Conservation (phyloP, 1,140 invertebrate genomes). For the Lepidurus arcticus region DNA sequence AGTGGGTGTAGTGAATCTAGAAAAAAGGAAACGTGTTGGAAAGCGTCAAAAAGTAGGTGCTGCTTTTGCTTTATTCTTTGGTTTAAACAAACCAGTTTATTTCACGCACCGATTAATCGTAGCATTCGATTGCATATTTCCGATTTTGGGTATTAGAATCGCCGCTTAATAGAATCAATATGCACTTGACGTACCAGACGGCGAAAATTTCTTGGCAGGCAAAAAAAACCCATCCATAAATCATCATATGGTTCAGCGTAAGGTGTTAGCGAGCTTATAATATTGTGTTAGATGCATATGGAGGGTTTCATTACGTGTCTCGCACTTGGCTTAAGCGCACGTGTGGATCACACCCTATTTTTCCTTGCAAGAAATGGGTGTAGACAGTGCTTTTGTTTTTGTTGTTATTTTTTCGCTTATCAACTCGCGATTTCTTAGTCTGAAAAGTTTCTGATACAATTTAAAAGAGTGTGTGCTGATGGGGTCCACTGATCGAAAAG, state of each 20-base stretch:
- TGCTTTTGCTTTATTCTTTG: no score
- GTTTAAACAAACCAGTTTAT: no score
- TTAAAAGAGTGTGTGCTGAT: background rate
- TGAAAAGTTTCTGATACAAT: background rate
- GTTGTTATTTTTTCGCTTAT: background rate
- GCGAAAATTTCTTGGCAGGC: no score
- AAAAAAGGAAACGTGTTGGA: no score
- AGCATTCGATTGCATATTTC: no score
- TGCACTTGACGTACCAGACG: no score
- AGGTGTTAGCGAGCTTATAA: background rate
- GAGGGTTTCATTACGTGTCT: background rate
- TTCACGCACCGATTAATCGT: no score
- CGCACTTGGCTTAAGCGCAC: constrained; percentile 2
- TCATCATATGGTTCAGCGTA: background rate
- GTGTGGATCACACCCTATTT: background rate
- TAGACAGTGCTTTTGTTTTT: background rate
- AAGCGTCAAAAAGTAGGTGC: no score
- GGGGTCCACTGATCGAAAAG: background rate
- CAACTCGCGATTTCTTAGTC: background rate
- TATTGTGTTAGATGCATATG: background rate
- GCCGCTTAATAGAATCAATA: no score
- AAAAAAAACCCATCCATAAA: background rate
- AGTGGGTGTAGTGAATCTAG: no score
- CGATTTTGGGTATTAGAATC: no score
- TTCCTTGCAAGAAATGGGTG: background rate